These are phyloP conservation scores for Hypsopygia costalis DNA, from an alignment of 2,888 invertebrate species.

Conservation along the genomic window DNA sequence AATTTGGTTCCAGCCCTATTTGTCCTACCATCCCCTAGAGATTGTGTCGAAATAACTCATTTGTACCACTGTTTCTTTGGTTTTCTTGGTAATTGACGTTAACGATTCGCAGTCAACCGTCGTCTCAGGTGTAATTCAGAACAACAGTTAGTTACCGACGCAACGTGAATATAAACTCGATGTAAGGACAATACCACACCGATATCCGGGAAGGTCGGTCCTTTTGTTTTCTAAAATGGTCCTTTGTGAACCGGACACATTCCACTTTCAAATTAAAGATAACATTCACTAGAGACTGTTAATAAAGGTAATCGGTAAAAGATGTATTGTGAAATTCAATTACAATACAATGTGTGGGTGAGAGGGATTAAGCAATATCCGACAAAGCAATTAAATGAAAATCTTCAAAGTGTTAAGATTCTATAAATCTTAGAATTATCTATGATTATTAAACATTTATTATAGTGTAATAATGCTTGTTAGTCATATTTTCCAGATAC, in stretches of 20 bases:
- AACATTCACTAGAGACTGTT: neutral
- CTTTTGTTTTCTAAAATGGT: neutral
- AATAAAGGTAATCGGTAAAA: neutral
- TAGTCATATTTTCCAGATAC: too few species aligned
- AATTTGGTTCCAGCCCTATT: too few species aligned
- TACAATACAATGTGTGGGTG: neutral
- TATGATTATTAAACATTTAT: too few species aligned
- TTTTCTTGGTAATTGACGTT: neutral
- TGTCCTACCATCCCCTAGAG: too few species aligned
- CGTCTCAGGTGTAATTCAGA: conserved; percentile 4
- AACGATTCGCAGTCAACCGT: neutral
- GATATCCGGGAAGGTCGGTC: conserved; percentile 9
- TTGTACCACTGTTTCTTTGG: too few species aligned
- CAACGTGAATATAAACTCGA: conserved; percentile 3
- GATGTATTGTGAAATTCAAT: neutral
- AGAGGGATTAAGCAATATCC: neutral
- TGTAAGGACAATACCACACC: conserved; percentile 3
- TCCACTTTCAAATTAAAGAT: neutral
- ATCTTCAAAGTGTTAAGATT: too few species aligned
- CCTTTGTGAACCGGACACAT: neutral
- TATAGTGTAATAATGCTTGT: too few species aligned
- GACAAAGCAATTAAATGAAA: neutral
- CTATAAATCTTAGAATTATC: too few species aligned
- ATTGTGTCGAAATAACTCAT: too few species aligned
- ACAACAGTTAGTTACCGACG: conserved; percentile 8